phyloP scores from a whole-genome alignment of 2,797 vertebrate genomes.

The Champsocephalus esox region DNA sequence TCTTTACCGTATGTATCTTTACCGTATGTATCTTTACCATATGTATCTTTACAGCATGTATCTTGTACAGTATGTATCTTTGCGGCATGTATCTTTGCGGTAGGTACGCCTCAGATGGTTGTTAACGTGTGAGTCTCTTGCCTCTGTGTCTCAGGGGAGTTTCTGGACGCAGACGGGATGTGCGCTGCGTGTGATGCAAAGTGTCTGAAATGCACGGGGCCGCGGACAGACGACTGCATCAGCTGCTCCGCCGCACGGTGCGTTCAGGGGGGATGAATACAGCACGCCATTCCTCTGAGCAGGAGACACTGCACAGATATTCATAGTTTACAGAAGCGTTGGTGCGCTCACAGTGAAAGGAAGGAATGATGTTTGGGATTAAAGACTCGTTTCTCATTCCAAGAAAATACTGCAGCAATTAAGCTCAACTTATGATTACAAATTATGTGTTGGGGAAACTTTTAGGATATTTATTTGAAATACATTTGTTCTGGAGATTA shows the following conservation, averaged over 20 bases:
- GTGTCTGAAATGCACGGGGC: conserved; percentile 90
- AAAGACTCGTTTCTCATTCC: too few species aligned
- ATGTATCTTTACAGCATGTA: too few species aligned
- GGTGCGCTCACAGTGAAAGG: neutral
- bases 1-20: too few species aligned
- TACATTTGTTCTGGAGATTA: too few species aligned
- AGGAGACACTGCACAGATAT: neutral
- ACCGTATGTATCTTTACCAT: too few species aligned
- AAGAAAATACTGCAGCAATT: too few species aligned
- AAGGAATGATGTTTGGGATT: too few species aligned
- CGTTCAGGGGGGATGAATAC: conserved; percentile 40
- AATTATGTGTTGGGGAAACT: too few species aligned
- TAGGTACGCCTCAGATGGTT: conserved; percentile 33
- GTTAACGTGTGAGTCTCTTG: conserved; percentile 22
- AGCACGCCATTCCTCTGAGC: conserved; percentile 8
- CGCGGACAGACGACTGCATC: conserved; percentile 85
- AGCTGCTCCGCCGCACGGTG: conserved; percentile 86
- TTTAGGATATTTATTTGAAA: too few species aligned
- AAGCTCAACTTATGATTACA: too few species aligned
- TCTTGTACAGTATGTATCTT: too few species aligned
- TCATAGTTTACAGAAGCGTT: neutral
- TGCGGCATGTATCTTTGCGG: neutral
- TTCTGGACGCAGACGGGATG: conserved; percentile 78
- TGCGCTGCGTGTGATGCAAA: conserved; percentile 88
- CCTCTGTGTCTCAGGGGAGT: conserved; percentile 84